A percentile compares a stretch with the other conserved stretches of the same genome.
These are phyloP conservation scores for Nautilus pompilius DNA, from an alignment of 1,140 invertebrate species.

Conservation along the genomic window DNA sequence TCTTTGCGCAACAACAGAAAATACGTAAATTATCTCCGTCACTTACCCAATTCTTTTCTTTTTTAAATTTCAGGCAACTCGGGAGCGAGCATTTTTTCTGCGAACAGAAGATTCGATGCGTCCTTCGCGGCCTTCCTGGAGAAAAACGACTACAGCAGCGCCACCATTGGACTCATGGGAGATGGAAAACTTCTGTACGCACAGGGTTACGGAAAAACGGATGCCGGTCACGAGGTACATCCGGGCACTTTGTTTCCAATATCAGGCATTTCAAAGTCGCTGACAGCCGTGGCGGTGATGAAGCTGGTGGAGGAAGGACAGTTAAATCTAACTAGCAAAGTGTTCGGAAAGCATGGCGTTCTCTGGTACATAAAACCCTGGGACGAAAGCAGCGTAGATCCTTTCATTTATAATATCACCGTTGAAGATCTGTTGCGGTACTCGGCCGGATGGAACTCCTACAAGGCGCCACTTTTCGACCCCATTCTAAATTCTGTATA, in stretches of 20 bases:
- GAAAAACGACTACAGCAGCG: conserved; percentile 35
- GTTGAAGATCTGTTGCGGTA: conserved; percentile 44
- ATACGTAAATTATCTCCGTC: too few relatives aligned
- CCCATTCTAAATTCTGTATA: conserved; percentile 36
- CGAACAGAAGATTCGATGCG: too few relatives aligned
- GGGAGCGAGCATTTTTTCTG: too few relatives aligned
- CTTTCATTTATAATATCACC: conserved; percentile 37
- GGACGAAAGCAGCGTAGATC: conserved; percentile 17
- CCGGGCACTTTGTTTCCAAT: conserved; percentile 22
- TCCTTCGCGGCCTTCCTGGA: conserved; percentile 22
- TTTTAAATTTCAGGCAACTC: too few relatives aligned
- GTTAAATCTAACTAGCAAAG: conserved; percentile 25
- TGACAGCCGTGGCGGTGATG: conserved; percentile 41
- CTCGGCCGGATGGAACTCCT: conserved; percentile 42
- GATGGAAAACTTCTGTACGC: conserved; percentile 33
- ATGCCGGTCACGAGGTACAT: conserved; percentile 23
- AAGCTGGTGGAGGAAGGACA: conserved; percentile 32
- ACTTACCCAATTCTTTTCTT: too few relatives aligned
- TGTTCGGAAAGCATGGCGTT: conserved; percentile 38
- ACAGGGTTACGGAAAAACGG: conserved; percentile 32
- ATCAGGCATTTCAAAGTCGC: conserved; percentile 37
- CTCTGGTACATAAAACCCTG: conserved; percentile 25
- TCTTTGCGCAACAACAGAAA: too few relatives aligned
- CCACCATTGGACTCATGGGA: conserved; percentile 35
- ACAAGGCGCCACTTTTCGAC: conserved; percentile 32